phyloP scores from a whole-genome alignment of 2,113 vertebrate species.

The Todiramphus saurophagus region DNA sequence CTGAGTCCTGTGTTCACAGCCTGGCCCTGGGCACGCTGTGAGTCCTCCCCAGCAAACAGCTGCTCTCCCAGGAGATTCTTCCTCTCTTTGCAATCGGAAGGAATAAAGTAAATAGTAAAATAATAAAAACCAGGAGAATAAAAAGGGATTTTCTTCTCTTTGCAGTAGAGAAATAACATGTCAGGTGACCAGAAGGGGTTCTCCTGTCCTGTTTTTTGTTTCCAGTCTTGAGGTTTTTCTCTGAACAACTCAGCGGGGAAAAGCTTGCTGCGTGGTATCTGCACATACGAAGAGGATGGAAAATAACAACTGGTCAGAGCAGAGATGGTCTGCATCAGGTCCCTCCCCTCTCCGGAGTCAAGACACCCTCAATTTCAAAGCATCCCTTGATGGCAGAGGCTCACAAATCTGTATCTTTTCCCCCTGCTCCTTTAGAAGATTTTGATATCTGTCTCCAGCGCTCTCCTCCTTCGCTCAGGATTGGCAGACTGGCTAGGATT shows the following conservation, averaged over 20 bases:
- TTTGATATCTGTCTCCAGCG: background rate
- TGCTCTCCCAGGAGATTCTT: background rate
- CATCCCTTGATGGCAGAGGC: background rate
- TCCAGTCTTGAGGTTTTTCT: background rate
- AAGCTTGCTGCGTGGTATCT: background rate
- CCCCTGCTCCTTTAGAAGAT: background rate
- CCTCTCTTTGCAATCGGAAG: background rate
- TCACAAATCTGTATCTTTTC: background rate
- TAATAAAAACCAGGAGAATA: background rate
- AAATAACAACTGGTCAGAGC: background rate
- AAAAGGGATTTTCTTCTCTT: background rate
- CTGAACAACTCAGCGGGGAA: background rate
- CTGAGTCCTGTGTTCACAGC: background rate
- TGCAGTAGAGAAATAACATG: background rate
- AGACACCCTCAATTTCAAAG: background rate
- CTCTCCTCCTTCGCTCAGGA: background rate
- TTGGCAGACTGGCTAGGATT: background rate
- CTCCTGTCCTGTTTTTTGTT: background rate
- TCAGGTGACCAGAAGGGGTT: background rate
- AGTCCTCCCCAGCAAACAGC: background rate
- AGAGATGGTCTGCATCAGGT: background rate
- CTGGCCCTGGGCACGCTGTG: background rate
- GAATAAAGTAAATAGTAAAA: background rate
- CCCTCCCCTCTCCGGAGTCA: background rate
- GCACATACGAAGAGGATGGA: background rate